These are phyloP conservation scores for Maccullochella peelii DNA, from an alignment of 2,113 vertebrate species.

Conservation along the genomic window DNA sequence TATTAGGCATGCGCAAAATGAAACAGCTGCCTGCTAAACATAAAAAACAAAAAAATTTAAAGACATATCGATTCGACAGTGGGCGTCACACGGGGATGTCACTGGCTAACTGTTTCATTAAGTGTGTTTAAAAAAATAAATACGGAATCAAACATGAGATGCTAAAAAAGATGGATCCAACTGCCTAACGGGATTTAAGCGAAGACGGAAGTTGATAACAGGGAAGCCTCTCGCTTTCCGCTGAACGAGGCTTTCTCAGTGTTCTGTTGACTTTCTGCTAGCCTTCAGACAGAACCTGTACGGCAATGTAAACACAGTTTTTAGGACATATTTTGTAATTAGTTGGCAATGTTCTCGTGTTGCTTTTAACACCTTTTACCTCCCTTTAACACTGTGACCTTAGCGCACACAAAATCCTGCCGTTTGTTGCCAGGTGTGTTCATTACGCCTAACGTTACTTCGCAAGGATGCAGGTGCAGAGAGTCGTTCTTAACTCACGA, in stretches of 20 bases:
- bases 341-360: neutral
- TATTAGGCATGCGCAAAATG: neutral
- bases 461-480: slow-evolving; percentile 78
- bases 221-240: neutral
- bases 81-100: fast-evolving
- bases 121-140: neutral
- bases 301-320: neutral
- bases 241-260: neutral
- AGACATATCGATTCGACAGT: neutral
- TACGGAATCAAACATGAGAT: fast-evolving
- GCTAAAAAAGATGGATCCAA: neutral
- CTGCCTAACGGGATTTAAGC: neutral
- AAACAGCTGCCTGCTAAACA: neutral
- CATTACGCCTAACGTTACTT: neutral
- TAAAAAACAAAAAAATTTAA: neutral
- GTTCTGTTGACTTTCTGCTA: slow-evolving; percentile 23
- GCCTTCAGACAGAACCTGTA: neutral
- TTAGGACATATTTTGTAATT: neutral
- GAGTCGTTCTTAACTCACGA: slow-evolving; percentile 89
- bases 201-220: slow-evolving; percentile 30
- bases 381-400: neutral
- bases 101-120: fast-evolving
- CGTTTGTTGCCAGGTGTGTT: slow-evolving; percentile 9
- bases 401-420: neutral
- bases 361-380: neutral